Evolutionary conservation across 2,888 invertebrate species (phyloP), one percentile per base, ranked within the genome.

Genomic region (Apamea crenata): DNA sequence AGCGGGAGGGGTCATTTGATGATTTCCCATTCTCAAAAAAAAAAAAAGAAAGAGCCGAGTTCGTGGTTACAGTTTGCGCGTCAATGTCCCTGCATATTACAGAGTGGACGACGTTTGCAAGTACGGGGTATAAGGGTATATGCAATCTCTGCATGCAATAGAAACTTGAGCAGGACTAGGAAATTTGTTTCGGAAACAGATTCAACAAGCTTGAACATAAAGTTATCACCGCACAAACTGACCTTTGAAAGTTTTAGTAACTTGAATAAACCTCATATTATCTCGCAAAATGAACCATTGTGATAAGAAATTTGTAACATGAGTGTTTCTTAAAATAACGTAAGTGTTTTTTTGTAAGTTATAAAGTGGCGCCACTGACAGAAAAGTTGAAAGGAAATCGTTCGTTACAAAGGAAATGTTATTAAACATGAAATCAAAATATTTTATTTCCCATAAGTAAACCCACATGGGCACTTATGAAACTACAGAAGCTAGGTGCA

Each of bases 81-180:
- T n/a, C 14, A 6, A 14, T 59, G 14, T n/a, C 12, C 1, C 5
- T 59, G 59, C 59, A 18, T 63, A 21, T 18, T 21, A 21, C 18
- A 63, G 10, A 8, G 8, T 3, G 32, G 18, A 44, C 12, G 12
- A 68, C 4, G 56, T 72, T 72, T 40, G 40, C 67, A n/a, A 29
- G 12, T 44, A 47, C 6, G 18, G 44, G 67, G 2, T 40, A 40
- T 40, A 36, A 36, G n/a, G 21, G 36, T n/a, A 67, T 21, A 74
- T 67, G n/a, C 36, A 67, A 74, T 74, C n/a, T 50, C 18, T 36
- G 44, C 32, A n/a, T 36, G 74, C 25, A 75, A 73, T 73, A 32
- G 25, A 59, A 75, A 75, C 56, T 75, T 32, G 18, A 73, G 72
- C 56, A 12, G 29, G 25, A 18, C 21, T 2, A 12, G 40, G 44